A percentile compares a stretch with the other conserved stretches of the same genome.
These are phyloP conservation scores for Ectemnius lituratus DNA, from an alignment of 2,888 invertebrate genomes.

Conservation along the genomic window DNA sequence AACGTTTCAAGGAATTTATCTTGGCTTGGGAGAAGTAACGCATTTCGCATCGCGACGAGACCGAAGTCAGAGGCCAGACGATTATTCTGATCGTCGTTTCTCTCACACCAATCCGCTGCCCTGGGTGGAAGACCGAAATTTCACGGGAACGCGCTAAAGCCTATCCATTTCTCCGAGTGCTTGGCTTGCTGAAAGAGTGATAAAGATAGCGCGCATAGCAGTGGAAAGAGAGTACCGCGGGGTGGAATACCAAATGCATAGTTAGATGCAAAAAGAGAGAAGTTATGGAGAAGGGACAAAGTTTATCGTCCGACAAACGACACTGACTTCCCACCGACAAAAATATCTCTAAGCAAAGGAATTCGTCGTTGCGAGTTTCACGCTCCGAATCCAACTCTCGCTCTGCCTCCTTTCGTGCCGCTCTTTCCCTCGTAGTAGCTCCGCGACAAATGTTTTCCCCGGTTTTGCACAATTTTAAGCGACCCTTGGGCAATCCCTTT, in stretches of 20 bases:
- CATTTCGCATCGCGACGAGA: not conserved
- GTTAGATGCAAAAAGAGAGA: slow-evolving; percentile 20
- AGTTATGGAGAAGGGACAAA: slow-evolving; percentile 20
- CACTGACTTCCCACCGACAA: slow-evolving; percentile 44
- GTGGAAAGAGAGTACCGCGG: slow-evolving; percentile 8
- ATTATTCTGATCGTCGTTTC: slow-evolving; percentile 35
- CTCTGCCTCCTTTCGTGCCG: slow-evolving; percentile 10
- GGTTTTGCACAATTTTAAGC: slow-evolving; percentile 44
- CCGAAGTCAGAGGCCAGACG: slow-evolving; percentile 10
- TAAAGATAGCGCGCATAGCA: not conserved
- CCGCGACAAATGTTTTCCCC: slow-evolving; percentile 30
- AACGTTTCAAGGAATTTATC: slow-evolving; percentile 28
- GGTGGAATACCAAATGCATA: slow-evolving; percentile 29
- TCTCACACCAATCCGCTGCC: slow-evolving; percentile 38
- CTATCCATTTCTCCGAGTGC: slow-evolving; percentile 12
- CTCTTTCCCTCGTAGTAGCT: not conserved
- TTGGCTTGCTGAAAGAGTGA: not conserved
- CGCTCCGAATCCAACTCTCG: not conserved
- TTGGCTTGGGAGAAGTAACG: not conserved
- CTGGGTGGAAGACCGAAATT: slow-evolving; percentile 14
- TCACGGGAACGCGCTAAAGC: slow-evolving; percentile 15
- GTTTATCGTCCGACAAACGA: slow-evolving; percentile 57
- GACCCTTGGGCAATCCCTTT: slow-evolving; percentile 40
- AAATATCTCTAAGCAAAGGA: slow-evolving; percentile 52
- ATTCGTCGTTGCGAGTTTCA: slow-evolving; percentile 38